Conservation (phyloP, 64 coral and sea anemone species). For the Cladopsammia gracilis region DNA sequence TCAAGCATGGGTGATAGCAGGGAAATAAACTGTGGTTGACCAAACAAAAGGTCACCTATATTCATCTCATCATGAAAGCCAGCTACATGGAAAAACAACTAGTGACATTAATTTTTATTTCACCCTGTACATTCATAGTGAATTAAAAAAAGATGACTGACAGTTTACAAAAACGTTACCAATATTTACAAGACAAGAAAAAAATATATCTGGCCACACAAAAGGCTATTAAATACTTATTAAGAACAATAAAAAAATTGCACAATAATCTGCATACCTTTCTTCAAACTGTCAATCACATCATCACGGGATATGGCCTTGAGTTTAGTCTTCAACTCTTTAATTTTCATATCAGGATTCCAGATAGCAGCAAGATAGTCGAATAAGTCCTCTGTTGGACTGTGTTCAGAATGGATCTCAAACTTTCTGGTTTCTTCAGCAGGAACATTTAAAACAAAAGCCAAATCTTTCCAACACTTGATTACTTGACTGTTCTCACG, state of each 20-base stretch:
- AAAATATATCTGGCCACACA: not conserved
- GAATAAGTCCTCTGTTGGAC: slow-evolving; percentile 48
- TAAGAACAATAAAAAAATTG: not conserved
- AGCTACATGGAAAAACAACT: not conserved
- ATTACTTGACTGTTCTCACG: slow-evolving; percentile 26
- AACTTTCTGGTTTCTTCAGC: slow-evolving; percentile 1
- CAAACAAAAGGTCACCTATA: not conserved
- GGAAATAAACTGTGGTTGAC: slow-evolving; percentile 1
- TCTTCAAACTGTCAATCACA: not conserved
- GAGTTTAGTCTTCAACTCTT: slow-evolving; percentile 11
- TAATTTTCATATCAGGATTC: not conserved
- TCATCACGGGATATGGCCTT: slow-evolving; percentile 21
- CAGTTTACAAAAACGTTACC: too few species aligned
- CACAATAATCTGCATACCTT: not conserved
- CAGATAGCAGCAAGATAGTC: not conserved
- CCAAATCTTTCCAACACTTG: slow-evolving; percentile 41
- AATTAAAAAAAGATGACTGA: too few species aligned
- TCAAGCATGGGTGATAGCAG: slow-evolving; percentile 24
- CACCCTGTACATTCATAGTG: too few species aligned
- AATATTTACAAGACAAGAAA: not conserved
- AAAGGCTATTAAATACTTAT: not conserved
- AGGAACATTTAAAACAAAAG: slow-evolving; percentile 5
- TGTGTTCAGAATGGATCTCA: slow-evolving; percentile 29
- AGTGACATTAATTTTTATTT: too few species aligned
- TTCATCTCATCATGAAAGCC: not conserved